Base-by-base conservation (phyloP, 37 sponge, comb jelly and placozoan species). In the Eunapius fragilis region DNA sequence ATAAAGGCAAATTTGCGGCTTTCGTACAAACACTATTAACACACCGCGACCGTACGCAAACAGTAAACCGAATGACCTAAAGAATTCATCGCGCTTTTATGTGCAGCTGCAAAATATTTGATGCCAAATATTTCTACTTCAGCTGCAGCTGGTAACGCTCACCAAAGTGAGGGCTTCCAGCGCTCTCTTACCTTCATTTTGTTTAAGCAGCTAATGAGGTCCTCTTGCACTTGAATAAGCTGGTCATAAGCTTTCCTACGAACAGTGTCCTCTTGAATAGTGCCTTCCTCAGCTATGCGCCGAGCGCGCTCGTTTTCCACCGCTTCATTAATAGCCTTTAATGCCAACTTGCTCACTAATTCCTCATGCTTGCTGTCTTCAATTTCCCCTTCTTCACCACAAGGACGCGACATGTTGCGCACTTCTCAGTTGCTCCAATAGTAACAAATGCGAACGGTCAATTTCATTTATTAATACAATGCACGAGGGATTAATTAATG, bases 221-320 rank as follows among this genome's bases (percentile, higher is more conserved):
- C 91, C 58, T 90, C 91, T 68, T 90, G 91, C 82, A 90, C 91
- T 7, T 81, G 70, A 23, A 90, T 81, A 3, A 90, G 74, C 67
- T 86, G 81, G 69, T 90, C 82, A 25, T 74, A 80, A 13, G 82
- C 91, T 10, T 74, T 75, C 49, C 45, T 33, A 12, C 79, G 85
- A 37, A 78, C 78, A 0, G 76, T 25, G 37, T 82, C 78, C 69
- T 76, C 86, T 25, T 76, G 68, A 25, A 26, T 67, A 7, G 19
- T 28, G 50, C 68, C 31, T 37, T 48, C 50, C 17, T 48, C 82
- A 75, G 74, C 72, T 33, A 90, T 81, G 27, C 91, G 74, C 68
- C 86, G 31, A 68, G 81, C 36, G n/a, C 91, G 41, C 72, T 90
- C 91, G 33, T 85, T 78, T 74, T 90, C 91, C 35, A 70, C 74